These are phyloP conservation scores for Tonatia bakeri DNA, from an alignment of 2,113 vertebrate species.

Conservation along the genomic window DNA sequence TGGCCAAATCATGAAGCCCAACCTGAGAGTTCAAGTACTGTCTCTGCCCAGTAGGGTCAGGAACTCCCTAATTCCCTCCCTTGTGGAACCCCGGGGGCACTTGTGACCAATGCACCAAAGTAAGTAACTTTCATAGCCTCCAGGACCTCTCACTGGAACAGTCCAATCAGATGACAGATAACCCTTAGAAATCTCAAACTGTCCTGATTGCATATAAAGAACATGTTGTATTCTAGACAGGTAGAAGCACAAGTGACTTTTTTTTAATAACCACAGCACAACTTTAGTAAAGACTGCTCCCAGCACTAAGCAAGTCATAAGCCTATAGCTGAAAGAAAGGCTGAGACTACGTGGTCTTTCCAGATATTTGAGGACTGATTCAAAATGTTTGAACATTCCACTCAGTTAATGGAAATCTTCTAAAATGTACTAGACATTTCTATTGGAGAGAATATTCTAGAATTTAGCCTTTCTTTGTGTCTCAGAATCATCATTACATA, in stretches of 20 bases:
- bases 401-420: background rate
- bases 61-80: background rate
- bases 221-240: background rate
- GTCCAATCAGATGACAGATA: background rate
- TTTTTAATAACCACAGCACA: background rate
- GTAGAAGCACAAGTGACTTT: background rate
- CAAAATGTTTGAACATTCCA: background rate
- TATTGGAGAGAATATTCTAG: constrained; percentile 2
- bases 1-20: background rate
- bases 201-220: background rate
- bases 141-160: background rate
- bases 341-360: background rate
- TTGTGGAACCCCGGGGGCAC: background rate
- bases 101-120: background rate
- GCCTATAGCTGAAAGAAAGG: background rate
- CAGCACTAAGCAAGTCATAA: background rate
- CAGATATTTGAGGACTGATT: background rate
- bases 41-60: background rate
- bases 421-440: background rate
- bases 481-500: background rate
- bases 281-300: background rate
- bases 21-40: background rate
- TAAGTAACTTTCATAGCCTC: background rate
- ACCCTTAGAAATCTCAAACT: background rate
- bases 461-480: background rate